Percentiles rank a stretch among this genome's conserved stretches.
Conservation (phyloP, 2,888 invertebrate species). For the Portevinia maculata region DNA sequence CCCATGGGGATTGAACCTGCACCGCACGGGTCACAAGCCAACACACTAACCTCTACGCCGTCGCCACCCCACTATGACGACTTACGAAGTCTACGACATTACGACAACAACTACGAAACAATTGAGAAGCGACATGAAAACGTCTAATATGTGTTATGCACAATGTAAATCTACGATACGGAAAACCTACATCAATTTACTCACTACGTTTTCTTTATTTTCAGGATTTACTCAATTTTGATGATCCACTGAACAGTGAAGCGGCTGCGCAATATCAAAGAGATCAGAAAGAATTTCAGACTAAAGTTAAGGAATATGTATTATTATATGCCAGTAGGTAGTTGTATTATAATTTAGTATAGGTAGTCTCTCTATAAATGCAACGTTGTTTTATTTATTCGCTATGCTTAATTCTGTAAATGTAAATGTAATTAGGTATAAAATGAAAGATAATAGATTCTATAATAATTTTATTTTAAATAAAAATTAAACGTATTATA, state of each 20-base stretch:
- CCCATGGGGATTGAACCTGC: no score
- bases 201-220: slow-evolving; percentile 77
- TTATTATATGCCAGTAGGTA: slow-evolving; percentile 87
- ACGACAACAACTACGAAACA: no score
- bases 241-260: slow-evolving; percentile 96
- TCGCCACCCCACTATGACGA: no score
- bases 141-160: no score
- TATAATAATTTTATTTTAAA: slow-evolving; percentile 43
- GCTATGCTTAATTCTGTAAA: slow-evolving; percentile 35
- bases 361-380: background rate
- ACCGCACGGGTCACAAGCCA: no score
- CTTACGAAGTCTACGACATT: no score
- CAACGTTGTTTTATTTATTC: slow-evolving; percentile 47
- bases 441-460: slow-evolving; percentile 18
- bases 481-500: slow-evolving; percentile 8
- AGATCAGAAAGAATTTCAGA: slow-evolving; percentile 90
- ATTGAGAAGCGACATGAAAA: no score
- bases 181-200: background rate
- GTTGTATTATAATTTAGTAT: slow-evolving; percentile 22
- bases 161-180: no score
- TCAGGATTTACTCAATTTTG: slow-evolving; percentile 97
- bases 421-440: slow-evolving; percentile 32
- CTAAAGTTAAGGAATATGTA: slow-evolving; percentile 91
- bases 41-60: no score
- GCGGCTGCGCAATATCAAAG: slow-evolving; percentile 95